Evolutionary conservation across 2,113 vertebrate genomes (phyloP).

Genomic region (Diadophis punctatus): DNA sequence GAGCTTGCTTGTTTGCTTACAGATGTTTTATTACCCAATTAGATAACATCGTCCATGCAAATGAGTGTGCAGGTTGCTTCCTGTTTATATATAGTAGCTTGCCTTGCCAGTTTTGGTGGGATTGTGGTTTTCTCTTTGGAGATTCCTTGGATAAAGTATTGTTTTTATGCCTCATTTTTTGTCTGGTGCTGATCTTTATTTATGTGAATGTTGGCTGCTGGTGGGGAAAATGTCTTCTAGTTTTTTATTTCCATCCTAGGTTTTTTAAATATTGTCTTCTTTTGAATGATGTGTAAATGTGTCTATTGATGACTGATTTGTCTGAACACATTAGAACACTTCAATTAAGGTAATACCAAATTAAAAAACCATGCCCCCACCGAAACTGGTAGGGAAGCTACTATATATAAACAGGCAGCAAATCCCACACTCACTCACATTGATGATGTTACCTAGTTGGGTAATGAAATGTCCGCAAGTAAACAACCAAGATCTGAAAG

Average conservation of each 20-base stretch:
- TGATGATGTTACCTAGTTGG: background rate
- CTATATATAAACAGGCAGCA: background rate
- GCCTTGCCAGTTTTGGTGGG: background rate
- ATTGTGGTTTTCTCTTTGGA: background rate
- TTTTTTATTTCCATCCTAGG: background rate
- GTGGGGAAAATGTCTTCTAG: background rate
- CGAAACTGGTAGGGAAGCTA: background rate
- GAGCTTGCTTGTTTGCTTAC: background rate
- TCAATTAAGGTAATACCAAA: background rate
- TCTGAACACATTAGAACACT: background rate
- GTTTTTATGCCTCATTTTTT: background rate
- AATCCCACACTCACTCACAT: background rate
- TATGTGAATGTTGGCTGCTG: background rate
- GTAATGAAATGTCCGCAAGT: background rate
- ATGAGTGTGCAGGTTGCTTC: background rate
- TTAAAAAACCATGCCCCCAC: background rate
- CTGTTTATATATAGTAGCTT: background rate
- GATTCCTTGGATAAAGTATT: background rate
- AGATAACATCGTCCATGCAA: background rate
- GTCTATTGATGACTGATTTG: background rate
- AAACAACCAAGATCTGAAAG: background rate
- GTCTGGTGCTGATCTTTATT: background rate
- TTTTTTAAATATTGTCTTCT: background rate
- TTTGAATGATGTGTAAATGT: background rate
- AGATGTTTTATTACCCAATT: background rate